Percentiles rank a stretch among this genome's conserved stretches.
phyloP scores from a whole-genome alignment of 2,888 invertebrate genomes.

The Ennomos fuscantarius region DNA sequence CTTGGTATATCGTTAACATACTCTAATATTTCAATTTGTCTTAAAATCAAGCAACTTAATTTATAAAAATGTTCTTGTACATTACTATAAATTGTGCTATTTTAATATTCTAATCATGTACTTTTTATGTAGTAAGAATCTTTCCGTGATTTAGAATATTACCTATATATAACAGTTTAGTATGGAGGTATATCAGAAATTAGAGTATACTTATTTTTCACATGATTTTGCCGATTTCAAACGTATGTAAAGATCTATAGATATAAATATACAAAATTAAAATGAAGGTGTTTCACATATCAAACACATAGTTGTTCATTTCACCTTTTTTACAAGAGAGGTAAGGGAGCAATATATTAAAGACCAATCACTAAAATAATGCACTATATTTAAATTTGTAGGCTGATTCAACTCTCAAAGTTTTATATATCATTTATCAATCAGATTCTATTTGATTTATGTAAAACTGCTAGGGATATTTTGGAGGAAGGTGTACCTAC shows the following conservation, averaged over 20 bases:
- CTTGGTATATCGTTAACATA: conserved; percentile 24
- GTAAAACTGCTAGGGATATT: too few relatives aligned
- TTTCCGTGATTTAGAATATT: not conserved
- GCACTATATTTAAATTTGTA: not conserved
- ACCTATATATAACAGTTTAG: too few relatives aligned
- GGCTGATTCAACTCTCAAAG: not conserved
- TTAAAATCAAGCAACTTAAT: conserved; percentile 47
- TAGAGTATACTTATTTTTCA: too few relatives aligned
- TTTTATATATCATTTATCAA: conserved; percentile 7
- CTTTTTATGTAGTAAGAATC: conserved; percentile 34
- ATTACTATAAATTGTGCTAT: conserved; percentile 52
- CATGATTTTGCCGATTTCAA: conserved; percentile 25
- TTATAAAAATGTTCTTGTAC: conserved; percentile 34
- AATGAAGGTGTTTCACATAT: not conserved
- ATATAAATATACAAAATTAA: too few relatives aligned
- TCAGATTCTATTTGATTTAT: not conserved
- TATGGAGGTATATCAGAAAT: too few relatives aligned
- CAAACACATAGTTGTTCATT: too few relatives aligned
- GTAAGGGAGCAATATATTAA: too few relatives aligned
- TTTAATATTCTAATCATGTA: conserved; percentile 48
- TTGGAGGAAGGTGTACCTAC: too few relatives aligned
- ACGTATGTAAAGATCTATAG: conserved; percentile 7
- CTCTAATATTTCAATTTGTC: conserved; percentile 33
- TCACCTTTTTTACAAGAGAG: too few relatives aligned
- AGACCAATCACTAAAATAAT: not conserved